Conservation (phyloP, 2,888 invertebrate species). For the Plagiodera versicolora region DNA sequence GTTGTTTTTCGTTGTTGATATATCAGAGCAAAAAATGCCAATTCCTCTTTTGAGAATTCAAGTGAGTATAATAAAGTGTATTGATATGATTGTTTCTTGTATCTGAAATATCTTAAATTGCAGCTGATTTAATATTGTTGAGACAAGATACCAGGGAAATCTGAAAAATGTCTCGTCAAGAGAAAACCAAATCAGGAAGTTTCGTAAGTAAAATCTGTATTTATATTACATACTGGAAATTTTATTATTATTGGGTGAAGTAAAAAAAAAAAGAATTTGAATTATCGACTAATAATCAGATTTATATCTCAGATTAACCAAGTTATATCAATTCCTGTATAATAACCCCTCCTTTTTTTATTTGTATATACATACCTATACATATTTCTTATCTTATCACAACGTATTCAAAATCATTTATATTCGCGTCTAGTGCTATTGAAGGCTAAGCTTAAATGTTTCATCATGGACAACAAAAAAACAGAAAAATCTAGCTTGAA, state of each 20-base stretch:
- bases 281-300: neutral
- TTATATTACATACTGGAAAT: neutral
- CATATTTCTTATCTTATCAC: neutral
- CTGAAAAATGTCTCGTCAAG: conserved; percentile 61
- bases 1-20: neutral
- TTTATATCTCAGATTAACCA: no score
- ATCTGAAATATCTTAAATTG: neutral
- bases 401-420: neutral
- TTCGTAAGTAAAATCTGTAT: conserved; percentile 62
- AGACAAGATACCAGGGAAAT: conserved; percentile 3
- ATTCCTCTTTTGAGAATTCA: neutral
- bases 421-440: neutral
- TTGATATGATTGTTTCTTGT: neutral
- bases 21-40: neutral
- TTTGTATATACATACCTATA: neutral
- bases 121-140: no score
- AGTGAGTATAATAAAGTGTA: neutral
- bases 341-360: neutral
- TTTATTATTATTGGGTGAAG: no score
- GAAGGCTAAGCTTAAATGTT: neutral
- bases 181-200: conserved; percentile 64
- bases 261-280: neutral
- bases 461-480: neutral
- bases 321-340: neutral
- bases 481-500: conserved; percentile 24